A percentile compares a stretch with the other conserved stretches of the same genome.
phyloP scores from a whole-genome alignment of 2,888 invertebrate genomes.

The Eupithecia exiguata region DNA sequence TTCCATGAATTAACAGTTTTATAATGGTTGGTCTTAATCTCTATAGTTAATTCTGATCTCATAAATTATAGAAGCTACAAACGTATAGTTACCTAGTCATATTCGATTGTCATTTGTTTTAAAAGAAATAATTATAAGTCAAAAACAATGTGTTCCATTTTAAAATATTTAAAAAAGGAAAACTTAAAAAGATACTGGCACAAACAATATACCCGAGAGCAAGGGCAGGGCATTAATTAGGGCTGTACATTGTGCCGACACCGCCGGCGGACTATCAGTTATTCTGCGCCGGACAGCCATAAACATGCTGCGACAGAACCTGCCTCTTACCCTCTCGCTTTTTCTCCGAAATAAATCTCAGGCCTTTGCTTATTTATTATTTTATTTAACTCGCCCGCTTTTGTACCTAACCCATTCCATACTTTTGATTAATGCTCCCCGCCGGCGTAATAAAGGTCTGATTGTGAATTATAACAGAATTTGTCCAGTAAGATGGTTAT shows the following conservation, averaged over 20 bases:
- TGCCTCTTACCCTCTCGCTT: slow-evolving; percentile 66
- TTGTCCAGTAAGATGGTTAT: slow-evolving; percentile 77
- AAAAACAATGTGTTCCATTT: slow-evolving; percentile 6
- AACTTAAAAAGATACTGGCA: slow-evolving; percentile 57
- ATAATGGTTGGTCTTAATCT: not conserved
- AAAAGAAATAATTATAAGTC: slow-evolving; percentile 1
- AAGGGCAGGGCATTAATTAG: slow-evolving; percentile 76
- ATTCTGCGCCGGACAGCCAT: slow-evolving; percentile 64
- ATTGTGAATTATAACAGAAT: slow-evolving; percentile 76
- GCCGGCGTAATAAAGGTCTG: slow-evolving; percentile 72
- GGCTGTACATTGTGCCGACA: slow-evolving; percentile 66
- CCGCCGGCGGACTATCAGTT: slow-evolving; percentile 23
- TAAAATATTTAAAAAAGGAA: slow-evolving; percentile 50
- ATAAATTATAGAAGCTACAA: too few relatives aligned
- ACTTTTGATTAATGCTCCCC: slow-evolving; percentile 77
- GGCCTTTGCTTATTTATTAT: slow-evolving; percentile 80
- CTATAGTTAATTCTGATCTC: not conserved
- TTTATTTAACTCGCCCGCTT: slow-evolving; percentile 78
- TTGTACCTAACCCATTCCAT: slow-evolving; percentile 77
- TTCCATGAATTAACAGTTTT: not conserved
- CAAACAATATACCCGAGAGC: slow-evolving; percentile 66
- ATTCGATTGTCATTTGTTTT: not conserved
- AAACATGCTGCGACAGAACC: slow-evolving; percentile 77
- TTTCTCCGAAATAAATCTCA: slow-evolving; percentile 82
- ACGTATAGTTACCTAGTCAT: not conserved